Evolutionary conservation across 1,140 invertebrate genomes (phyloP).

Genomic region (Drosophila miranda): DNA sequence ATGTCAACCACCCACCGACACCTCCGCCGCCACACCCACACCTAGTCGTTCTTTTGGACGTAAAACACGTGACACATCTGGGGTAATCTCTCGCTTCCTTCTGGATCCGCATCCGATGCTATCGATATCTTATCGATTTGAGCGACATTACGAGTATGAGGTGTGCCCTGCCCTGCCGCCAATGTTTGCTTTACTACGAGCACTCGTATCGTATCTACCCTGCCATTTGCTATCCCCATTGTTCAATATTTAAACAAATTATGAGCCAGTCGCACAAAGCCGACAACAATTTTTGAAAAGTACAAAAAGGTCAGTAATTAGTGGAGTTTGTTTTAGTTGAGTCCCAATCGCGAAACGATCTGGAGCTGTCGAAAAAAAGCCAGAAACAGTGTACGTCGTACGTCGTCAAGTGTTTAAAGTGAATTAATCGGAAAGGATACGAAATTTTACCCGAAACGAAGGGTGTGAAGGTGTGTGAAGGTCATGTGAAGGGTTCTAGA

Average conservation of each 20-base stretch:
- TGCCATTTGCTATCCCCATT: constrained; percentile 66
- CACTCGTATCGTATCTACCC: constrained; percentile 33
- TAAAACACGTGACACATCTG: constrained; percentile 34
- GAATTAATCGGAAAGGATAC: too few relatives aligned
- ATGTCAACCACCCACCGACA: constrained; percentile 43
- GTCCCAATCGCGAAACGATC: constrained; percentile 18
- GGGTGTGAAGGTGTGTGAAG: too few relatives aligned
- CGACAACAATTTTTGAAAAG: constrained; percentile 22
- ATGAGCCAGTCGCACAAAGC: constrained; percentile 48
- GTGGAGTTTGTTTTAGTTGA: constrained; percentile 61
- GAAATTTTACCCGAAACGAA: neutral
- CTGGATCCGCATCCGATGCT: constrained; percentile 57
- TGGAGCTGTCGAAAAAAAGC: neutral
- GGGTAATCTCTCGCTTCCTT: constrained; percentile 53
- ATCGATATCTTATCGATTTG: constrained; percentile 72
- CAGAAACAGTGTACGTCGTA: too few relatives aligned
- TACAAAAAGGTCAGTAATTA: constrained; percentile 75
- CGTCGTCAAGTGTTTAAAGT: neutral
- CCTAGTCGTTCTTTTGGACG: neutral
- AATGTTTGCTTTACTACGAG: constrained; percentile 8
- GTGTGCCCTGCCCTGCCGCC: constrained; percentile 49
- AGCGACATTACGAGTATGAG: constrained; percentile 21
- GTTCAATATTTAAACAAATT: constrained; percentile 79
- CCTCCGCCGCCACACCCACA: constrained; percentile 5
- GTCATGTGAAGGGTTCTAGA: too few relatives aligned